Conservation (phyloP, 2,888 invertebrate species). For the Hetaerina titia region DNA sequence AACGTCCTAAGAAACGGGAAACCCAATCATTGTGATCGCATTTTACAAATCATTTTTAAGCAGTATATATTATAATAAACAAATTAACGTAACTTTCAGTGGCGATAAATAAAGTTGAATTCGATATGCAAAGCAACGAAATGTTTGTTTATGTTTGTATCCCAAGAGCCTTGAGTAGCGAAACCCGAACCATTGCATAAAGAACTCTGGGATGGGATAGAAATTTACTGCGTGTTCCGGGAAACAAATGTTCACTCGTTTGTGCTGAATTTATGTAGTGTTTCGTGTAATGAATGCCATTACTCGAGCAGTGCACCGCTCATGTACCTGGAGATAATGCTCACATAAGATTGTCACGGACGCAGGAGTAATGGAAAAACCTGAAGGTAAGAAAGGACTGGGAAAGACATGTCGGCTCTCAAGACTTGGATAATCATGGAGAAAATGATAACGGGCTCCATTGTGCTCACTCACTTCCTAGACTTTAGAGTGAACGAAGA, state of each 20-base stretch:
- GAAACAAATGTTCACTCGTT: too few relatives aligned
- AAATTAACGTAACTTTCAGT: too few relatives aligned
- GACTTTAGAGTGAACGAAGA: not conserved
- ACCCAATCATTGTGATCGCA: too few relatives aligned
- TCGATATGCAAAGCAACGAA: too few relatives aligned
- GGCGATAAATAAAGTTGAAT: too few relatives aligned
- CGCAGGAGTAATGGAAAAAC: not conserved
- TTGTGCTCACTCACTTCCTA: not conserved
- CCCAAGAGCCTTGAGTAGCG: too few relatives aligned
- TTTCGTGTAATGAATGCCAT: not conserved
- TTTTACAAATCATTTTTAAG: too few relatives aligned
- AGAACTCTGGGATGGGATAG: not conserved
- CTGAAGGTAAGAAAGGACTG: not conserved
- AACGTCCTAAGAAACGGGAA: too few relatives aligned
- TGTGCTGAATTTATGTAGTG: not conserved
- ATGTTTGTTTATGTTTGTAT: too few relatives aligned
- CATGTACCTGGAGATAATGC: not conserved
- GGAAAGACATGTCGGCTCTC: not conserved
- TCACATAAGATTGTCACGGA: not conserved
- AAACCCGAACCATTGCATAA: not conserved
- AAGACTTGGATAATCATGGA: not conserved
- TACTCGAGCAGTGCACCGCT: not conserved
- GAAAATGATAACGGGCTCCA: not conserved
- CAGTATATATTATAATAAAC: too few relatives aligned
- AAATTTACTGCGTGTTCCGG: not conserved